Base-by-base conservation (phyloP, 2,113 vertebrate species). In the Pteropus alecto region DNA sequence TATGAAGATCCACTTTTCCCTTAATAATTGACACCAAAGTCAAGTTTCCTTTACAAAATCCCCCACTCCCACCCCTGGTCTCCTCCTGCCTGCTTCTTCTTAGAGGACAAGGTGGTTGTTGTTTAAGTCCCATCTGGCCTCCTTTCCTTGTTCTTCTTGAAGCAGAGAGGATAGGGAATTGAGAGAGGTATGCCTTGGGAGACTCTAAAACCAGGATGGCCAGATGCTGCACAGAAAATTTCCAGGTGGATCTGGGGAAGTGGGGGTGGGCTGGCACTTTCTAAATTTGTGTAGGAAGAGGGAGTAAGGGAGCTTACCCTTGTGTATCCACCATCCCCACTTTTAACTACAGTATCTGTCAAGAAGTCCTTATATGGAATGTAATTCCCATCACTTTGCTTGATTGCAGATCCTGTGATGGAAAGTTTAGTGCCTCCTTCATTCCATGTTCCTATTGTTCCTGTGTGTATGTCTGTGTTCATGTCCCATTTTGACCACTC, bases 1-100 rank as follows among this genome's bases (percentile, higher is more conserved):
- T 48, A 8, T 68, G 35, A 60, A 86, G 46, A 85, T 9, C 6
- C 18, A 7, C 33, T 2, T 68, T 73, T 63, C 6, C 4, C 3
- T 14, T 78, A 73, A 28, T 67, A 70, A 33, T 4, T 46, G n/a
- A 74, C 65, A 35, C 22, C 4, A 58, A 68, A 79, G 13, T 58
- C 54, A 51, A 68, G 60, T 35, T 86, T 30, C 74, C 61, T 22
- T 65, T 67, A 14, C 35, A 6, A 41, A 87, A 26, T 54, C 33
- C 18, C 12, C 54, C 21, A 18, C 38, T 0, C 1, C 22, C 0
- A 28, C 3, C 67, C 28, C 0, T 7, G 43, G 7, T 21, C 54
- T 88, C 46, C 70, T 76, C 60, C 84, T 46, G 22, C 38, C 46
- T 86, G 24, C 33, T 76, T 26, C 33, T 76, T 26, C 78, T 73